Evolutionary conservation across 2,113 vertebrate species (phyloP), one percentile per base, ranked within the genome.

Genomic region (Arenaria interpres): DNA sequence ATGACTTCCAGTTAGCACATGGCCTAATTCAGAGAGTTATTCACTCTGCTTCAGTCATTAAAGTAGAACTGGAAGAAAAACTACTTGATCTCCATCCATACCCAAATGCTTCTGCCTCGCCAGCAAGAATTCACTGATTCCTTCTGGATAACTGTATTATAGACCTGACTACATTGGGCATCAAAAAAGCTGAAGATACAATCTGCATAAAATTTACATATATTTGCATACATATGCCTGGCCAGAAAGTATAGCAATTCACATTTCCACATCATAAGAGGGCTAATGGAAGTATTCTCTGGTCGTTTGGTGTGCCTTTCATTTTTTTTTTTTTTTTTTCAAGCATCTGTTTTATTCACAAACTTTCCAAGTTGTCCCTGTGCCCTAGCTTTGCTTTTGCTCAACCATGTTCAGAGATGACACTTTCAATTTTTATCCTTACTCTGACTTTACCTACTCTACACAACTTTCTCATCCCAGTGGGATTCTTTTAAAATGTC

Each of bases 181-280:
- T 97, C 95, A 95, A 96, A 97, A 97, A 97, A 91, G 82, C 83
- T 97, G 82, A 87, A 97, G 97, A 97, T 97, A 97, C 46, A 80
- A 97, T 96, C 96, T 97, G 94, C 96, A 97, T 97, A n/a, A 82
- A 6, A 96, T 97, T 97, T 97, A 77, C 96, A 97, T 96, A 89
- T 8, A 95, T 97, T 97, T 97, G 87, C 95, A 97, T 97, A 87
- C 14, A 96, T 81, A 71, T 93, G 30, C 72, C 39, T 78, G 80
- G 43, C 39, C 93, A 96, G 85, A 87, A 97, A 92, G 91, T 92
- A 60, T 41, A 94, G 85, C 85, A 80, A 57, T 97, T 96, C 85
- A 6, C 7, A 96, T 93, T 97, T 94, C 89, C 81, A 96, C 86
- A 93, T 94, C 96, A 87, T 89, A 93, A 90, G 86, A 92, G 71